Evolutionary conservation across 2,888 invertebrate genomes (phyloP).

Genomic region (Steromphala cineraria): DNA sequence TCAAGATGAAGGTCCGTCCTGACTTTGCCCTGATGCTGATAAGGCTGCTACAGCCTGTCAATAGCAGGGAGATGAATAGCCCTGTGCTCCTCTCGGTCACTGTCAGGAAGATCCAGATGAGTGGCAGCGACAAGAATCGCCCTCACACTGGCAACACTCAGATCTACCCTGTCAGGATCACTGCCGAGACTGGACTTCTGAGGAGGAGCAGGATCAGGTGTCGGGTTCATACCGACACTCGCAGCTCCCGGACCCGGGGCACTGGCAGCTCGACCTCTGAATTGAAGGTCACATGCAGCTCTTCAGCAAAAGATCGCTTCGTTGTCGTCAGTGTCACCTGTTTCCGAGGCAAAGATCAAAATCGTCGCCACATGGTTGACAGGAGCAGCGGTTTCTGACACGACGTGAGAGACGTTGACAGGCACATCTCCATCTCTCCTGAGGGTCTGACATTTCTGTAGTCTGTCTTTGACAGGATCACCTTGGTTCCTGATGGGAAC

Average conservation of each 20-base stretch:
- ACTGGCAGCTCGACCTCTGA: constrained; percentile 9
- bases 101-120: not conserved
- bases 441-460: not conserved
- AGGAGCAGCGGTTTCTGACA: constrained; percentile 31
- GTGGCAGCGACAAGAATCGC: not conserved
- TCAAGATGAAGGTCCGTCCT: not conserved
- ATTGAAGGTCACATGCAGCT: constrained; percentile 28
- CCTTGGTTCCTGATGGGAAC: constrained; percentile 22
- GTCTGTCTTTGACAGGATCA: constrained; percentile 11
- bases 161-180: not conserved
- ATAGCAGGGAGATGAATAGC: not conserved
- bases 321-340: constrained; percentile 40
- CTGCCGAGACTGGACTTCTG: not conserved
- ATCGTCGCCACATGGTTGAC: constrained; percentile 26
- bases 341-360: not conserved
- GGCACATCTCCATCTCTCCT: constrained; percentile 6
- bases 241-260: not conserved
- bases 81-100: not conserved
- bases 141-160: constrained; percentile 24
- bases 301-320: constrained; percentile 22
- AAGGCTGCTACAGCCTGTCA: not conserved
- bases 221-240: not conserved
- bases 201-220: constrained; percentile 2
- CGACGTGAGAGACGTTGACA: constrained; percentile 25
- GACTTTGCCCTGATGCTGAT: not conserved